Conservation (phyloP, 2,113 vertebrate genomes). For the Rattus rattus region DNA sequence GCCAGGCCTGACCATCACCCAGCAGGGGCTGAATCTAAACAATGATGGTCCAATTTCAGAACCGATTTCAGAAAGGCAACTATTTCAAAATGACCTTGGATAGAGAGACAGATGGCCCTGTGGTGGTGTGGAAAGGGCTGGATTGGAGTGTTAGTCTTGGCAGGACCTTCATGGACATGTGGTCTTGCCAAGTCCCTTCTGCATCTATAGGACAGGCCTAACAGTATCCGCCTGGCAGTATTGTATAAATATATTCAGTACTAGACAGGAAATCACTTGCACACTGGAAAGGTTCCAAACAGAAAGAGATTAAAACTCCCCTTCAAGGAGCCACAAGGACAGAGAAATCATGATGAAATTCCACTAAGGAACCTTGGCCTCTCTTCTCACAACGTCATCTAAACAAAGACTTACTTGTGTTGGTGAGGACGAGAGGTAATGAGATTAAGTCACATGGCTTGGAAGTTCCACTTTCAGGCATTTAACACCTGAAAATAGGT, state of each 20-base stretch:
- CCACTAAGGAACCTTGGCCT: background rate
- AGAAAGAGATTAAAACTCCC: background rate
- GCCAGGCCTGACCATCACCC: background rate
- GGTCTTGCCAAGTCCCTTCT: background rate
- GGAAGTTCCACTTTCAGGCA: background rate
- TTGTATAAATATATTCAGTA: background rate
- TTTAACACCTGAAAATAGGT: background rate
- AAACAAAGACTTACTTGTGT: background rate
- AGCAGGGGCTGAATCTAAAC: background rate
- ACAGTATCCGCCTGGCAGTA: background rate
- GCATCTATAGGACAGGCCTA: background rate
- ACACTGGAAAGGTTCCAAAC: background rate
- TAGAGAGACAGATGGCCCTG: background rate
- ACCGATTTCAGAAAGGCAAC: background rate
- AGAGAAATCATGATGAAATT: background rate
- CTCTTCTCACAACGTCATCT: background rate
- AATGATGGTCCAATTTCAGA: slow-evolving; percentile 15
- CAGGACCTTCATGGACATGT: background rate
- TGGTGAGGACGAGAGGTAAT: background rate
- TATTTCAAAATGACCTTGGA: slow-evolving; percentile 42
- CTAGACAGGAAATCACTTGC: background rate
- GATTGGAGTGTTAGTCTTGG: background rate
- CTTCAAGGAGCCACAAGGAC: background rate
- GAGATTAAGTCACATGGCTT: background rate
- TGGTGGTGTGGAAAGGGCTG: background rate